These are phyloP conservation scores for Tribolium castaneum DNA, from an alignment of 1,140 invertebrate species.

Conservation along the genomic window DNA sequence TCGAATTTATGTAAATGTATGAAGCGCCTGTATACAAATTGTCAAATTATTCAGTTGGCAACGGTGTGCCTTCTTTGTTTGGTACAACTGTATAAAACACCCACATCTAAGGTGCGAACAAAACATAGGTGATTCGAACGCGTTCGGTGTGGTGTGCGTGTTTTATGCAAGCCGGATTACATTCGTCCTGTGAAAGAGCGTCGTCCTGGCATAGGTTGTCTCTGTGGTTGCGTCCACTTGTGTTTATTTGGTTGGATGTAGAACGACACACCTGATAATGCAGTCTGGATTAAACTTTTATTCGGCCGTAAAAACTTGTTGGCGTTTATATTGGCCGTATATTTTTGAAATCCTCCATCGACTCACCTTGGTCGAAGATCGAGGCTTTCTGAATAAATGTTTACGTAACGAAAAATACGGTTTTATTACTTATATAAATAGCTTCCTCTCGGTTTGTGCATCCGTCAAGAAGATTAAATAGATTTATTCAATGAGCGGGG, in stretches of 20 bases:
- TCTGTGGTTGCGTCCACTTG: neutral
- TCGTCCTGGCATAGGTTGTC: constrained; percentile 6
- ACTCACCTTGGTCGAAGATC: constrained; percentile 1
- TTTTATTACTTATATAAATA: constrained; percentile 11
- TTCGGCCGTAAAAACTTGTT: constrained; percentile 44
- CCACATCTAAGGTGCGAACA: constrained; percentile 25
- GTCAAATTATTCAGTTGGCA: constrained; percentile 43
- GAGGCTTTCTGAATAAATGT: neutral
- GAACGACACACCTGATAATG: constrained; percentile 48
- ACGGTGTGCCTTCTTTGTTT: constrained; percentile 46
- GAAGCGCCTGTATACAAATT: constrained; percentile 44
- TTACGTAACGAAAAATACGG: neutral
- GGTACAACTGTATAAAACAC: constrained; percentile 50
- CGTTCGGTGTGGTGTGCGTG: constrained; percentile 28
- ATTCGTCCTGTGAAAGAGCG: constrained; percentile 32
- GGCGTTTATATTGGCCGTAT: constrained; percentile 43
- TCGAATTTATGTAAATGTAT: constrained; percentile 22
- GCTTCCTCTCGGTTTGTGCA: neutral
- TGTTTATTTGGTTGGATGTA: constrained; percentile 41
- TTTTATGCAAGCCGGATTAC: constrained; percentile 42
- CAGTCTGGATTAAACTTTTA: constrained; percentile 47
- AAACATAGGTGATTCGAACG: constrained; percentile 45
- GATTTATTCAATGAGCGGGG: too few relatives aligned
- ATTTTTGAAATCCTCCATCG: constrained; percentile 42
- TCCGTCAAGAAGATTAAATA: neutral